Base-by-base conservation (phyloP, 2,797 vertebrate genomes). In the Gallinago solitaria region DNA sequence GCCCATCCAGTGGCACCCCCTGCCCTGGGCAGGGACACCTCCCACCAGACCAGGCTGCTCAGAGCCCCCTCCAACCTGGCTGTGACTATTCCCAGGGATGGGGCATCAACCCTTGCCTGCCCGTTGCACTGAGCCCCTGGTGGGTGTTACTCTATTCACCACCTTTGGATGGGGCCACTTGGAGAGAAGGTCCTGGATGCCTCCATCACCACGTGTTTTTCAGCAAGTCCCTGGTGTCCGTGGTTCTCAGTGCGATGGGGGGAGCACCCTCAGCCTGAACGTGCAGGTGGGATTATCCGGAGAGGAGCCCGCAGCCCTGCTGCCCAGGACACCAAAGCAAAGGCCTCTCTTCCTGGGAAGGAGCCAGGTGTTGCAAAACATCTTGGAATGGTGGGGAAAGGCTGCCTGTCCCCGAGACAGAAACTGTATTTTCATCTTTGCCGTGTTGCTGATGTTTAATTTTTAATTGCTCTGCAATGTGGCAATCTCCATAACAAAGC, bases 181-280 rank as follows among this genome's bases (percentile, higher is more conserved):
- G 8, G 39, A 12, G 12, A 0, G 25, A 50, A 1, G 5, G 23
- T 2, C 27, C 7, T 3, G 56, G 35, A 0, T 1, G 20, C 6
- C 9, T 4, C 13, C 33, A n/a, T 77, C 9, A 0, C 5, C 9
- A 2, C 0, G 0, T 4, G 8, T 3, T 30, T 47, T n/a, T 5
- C 45, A 51, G 9, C 41, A 43, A 56, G 25, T 11, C 8, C 24
- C 3, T 43, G 9, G 19, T 27, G 33, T 11, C n/a, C 3, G 1
- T 15, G 9, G 41, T 0, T 28, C 54, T 25, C 9, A 2, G 68
- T 6, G 11, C 3, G 77, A 3, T 1, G 7, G 25, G 41, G 23
- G 59, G 35, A 50, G 33, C 8, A 3, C 9, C 37, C 37, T 16
- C 57, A 82, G 39, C 41, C 54, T n/a, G 51, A 16, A 18, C 0